Evolutionary conservation across 2,888 invertebrate genomes (phyloP).

Genomic region (Phalangium opilio): DNA sequence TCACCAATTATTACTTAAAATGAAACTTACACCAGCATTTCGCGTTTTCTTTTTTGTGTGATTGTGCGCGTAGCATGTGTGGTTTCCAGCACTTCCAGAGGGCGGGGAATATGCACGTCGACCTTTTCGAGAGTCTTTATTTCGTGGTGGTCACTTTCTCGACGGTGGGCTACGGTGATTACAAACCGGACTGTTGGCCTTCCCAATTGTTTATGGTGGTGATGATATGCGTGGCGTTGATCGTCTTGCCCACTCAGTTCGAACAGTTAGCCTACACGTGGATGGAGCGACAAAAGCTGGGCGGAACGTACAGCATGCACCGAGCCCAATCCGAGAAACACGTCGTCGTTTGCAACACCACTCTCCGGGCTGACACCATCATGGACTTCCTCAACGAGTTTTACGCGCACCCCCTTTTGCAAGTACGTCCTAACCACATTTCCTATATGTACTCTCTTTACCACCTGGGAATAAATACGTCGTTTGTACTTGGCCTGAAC

Average conservation of each 20-base stretch:
- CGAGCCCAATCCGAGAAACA: conserved; percentile 93
- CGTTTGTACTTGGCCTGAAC: too few relatives aligned
- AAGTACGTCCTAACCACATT: conserved; percentile 36
- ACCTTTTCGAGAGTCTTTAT: conserved; percentile 90
- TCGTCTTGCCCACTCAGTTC: conserved; percentile 94
- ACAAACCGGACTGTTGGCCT: conserved; percentile 96
- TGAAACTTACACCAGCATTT: too few relatives aligned
- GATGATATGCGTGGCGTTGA: conserved; percentile 92
- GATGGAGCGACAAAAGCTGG: conserved; percentile 95
- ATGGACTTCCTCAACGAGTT: conserved; percentile 99
- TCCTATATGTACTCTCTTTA: too few relatives aligned
- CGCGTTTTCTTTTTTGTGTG: background rate
- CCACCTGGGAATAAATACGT: too few relatives aligned
- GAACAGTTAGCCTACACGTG: conserved; percentile 95
- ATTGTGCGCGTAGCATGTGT: conserved; percentile 59
- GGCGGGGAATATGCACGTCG: conserved; percentile 82
- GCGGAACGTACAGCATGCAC: conserved; percentile 73
- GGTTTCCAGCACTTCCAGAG: conserved; percentile 92
- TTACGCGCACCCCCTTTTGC: conserved; percentile 85
- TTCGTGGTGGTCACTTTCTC: conserved; percentile 97
- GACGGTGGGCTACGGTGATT: conserved; percentile 94
- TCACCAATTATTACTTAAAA: too few relatives aligned
- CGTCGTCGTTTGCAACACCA: conserved; percentile 93
- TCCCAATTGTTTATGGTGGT: conserved; percentile 95
- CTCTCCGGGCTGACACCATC: conserved; percentile 86